Conservation (phyloP, 2,113 vertebrate species). For the Sinocyclocheilus grahami region DNA sequence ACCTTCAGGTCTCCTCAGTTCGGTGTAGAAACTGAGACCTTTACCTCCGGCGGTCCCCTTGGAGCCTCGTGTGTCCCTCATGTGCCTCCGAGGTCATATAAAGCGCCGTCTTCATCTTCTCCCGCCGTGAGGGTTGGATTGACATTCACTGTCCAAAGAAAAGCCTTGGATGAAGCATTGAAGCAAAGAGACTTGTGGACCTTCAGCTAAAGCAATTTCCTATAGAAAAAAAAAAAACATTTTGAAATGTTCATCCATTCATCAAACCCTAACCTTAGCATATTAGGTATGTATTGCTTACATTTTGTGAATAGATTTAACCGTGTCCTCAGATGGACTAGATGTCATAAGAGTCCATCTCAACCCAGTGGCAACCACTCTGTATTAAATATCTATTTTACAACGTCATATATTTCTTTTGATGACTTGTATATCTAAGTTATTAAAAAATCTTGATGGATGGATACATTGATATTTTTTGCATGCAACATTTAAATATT, state of each 20-base stretch:
- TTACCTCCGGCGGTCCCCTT: constrained; percentile 19
- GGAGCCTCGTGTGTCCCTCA: neutral
- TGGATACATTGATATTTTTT: neutral
- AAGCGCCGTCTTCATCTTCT: neutral
- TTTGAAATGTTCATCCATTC: neutral
- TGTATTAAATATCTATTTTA: neutral
- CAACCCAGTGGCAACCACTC: neutral
- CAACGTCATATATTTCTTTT: too few species aligned
- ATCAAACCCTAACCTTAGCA: neutral
- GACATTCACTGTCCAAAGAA: neutral
- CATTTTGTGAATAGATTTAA: neutral
- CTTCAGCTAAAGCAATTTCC: neutral
- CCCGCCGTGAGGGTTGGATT: neutral
- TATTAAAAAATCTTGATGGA: neutral
- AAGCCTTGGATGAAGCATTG: neutral
- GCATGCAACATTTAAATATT: neutral
- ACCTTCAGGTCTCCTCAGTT: neutral
- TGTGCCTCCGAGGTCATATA: neutral
- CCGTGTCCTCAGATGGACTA: neutral
- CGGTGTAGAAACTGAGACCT: neutral
- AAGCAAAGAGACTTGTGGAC: neutral
- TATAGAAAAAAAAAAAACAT: neutral
- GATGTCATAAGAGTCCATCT: neutral
- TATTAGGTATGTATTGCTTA: neutral
- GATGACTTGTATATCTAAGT: too few species aligned